Conservation (phyloP, 1,140 invertebrate genomes). For the Heliconius melpomene region DNA sequence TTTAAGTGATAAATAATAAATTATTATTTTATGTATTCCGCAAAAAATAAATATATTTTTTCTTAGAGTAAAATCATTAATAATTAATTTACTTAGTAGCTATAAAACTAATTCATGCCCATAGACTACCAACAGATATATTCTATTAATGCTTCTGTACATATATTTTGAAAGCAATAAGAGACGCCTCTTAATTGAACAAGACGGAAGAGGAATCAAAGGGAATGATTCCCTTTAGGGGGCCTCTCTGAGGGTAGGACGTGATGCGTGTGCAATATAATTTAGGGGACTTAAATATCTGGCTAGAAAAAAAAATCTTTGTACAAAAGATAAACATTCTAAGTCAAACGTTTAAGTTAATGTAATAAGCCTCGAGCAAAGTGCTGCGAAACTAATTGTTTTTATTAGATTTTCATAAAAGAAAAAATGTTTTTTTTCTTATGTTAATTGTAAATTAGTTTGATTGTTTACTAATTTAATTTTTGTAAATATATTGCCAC, state of each 20-base stretch:
- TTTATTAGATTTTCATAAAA: not conserved
- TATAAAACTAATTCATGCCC: constrained; percentile 1
- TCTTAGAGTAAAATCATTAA: no score
- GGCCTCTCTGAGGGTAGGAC: constrained; percentile 61
- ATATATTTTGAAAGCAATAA: constrained; percentile 47
- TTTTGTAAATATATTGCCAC: not conserved
- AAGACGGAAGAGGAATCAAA: constrained; percentile 78
- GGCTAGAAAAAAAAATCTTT: constrained; percentile 38
- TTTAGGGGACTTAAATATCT: constrained; percentile 57
- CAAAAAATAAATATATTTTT: not conserved
- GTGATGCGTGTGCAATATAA: constrained; percentile 73
- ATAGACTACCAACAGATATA: constrained; percentile 16
- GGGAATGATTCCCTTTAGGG: constrained; percentile 76
- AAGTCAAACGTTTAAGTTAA: constrained; percentile 9
- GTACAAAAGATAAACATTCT: constrained; percentile 27
- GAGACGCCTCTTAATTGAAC: constrained; percentile 78
- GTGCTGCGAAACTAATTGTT: constrained; percentile 4
- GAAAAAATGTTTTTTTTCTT: not conserved
- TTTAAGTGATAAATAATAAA: no score
- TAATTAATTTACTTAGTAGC: not conserved
- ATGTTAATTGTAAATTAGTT: not conserved
- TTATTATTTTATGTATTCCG: not conserved
- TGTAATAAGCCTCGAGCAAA: constrained; percentile 14
- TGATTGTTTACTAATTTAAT: not conserved
- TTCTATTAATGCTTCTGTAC: constrained; percentile 17